phyloP scores from a whole-genome alignment of 2,888 invertebrate genomes.

The Metallyticus violacea region DNA sequence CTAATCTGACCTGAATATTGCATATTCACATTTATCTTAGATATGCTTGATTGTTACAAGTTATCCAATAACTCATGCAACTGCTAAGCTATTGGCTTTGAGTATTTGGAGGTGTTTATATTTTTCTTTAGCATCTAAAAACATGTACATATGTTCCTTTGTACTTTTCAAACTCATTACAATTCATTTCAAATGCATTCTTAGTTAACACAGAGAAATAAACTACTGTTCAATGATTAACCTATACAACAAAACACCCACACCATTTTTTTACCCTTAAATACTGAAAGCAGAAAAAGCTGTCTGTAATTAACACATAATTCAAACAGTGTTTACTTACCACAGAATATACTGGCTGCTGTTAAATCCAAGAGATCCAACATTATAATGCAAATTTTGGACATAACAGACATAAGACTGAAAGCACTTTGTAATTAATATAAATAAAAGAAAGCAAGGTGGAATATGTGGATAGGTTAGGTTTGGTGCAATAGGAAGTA shows the following conservation, averaged over 20 bases:
- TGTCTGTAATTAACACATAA: background rate
- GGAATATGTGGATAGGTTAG: no score
- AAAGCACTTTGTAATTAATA: background rate
- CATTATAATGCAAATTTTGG: background rate
- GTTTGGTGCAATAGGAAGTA: no score
- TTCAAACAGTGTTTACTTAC: background rate
- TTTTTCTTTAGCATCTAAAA: no score
- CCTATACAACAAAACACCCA: background rate
- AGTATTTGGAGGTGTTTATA: no score
- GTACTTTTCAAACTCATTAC: background rate
- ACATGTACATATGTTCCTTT: background rate
- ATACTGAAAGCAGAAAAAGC: background rate
- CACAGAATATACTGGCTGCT: background rate
- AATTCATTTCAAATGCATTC: background rate
- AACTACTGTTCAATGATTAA: background rate
- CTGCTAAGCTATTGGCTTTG: no score
- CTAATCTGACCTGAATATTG: no score
- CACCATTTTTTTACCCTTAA: background rate
- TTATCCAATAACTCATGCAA: no score
- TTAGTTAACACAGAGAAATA: background rate
- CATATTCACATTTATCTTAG: no score
- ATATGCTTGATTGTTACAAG: no score
- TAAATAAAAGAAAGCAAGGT: background rate
- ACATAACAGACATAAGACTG: background rate
- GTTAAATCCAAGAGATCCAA: background rate